A percentile compares a stretch with the other conserved stretches of the same genome.
These are phyloP conservation scores for Antennarius maculatus DNA, from an alignment of 2,797 vertebrate species.

Conservation along the genomic window DNA sequence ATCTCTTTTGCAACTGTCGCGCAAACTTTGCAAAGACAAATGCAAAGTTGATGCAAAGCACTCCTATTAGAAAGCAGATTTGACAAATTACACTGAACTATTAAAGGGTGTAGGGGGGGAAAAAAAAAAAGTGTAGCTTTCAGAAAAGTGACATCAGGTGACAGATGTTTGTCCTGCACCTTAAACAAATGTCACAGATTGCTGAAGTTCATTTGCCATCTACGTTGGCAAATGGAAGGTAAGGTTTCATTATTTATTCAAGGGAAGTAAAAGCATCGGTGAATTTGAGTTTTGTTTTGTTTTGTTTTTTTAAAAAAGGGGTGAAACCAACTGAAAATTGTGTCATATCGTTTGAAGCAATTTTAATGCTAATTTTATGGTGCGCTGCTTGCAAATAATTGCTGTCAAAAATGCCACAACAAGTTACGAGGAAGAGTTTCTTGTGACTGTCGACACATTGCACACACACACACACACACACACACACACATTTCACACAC, in stretches of 20 bases:
- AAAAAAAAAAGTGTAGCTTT: background rate
- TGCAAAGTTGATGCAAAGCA: slow-evolving; percentile 10
- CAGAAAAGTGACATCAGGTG: slow-evolving; percentile 31
- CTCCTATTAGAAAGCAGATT: slow-evolving; percentile 13
- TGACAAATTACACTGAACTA: slow-evolving; percentile 24
- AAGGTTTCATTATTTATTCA: slow-evolving; percentile 59
- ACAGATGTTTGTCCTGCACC: slow-evolving; percentile 54
- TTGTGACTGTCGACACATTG: slow-evolving; percentile 24
- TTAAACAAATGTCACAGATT: slow-evolving; percentile 38
- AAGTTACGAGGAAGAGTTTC: slow-evolving; percentile 52
- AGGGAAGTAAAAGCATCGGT: slow-evolving; percentile 33
- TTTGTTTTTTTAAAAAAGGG: slow-evolving; percentile 15
- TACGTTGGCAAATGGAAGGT: slow-evolving; percentile 41
- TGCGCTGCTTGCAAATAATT: slow-evolving; percentile 71
- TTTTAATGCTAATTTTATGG: slow-evolving; percentile 71
- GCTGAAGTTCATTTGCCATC: slow-evolving; percentile 50
- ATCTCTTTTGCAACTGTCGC: slow-evolving; percentile 15
- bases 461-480: slow-evolving; percentile 6
- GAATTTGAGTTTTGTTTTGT: slow-evolving; percentile 5
- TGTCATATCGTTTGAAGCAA: slow-evolving; percentile 57
- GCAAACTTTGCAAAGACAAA: slow-evolving; percentile 18
- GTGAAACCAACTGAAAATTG: slow-evolving; percentile 43
- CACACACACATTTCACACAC: background rate
- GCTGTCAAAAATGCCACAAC: slow-evolving; percentile 69
- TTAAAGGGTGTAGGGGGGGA: no score